These are phyloP conservation scores for Etheostoma perlongum DNA, from an alignment of 2,797 vertebrate genomes.

Conservation along the genomic window DNA sequence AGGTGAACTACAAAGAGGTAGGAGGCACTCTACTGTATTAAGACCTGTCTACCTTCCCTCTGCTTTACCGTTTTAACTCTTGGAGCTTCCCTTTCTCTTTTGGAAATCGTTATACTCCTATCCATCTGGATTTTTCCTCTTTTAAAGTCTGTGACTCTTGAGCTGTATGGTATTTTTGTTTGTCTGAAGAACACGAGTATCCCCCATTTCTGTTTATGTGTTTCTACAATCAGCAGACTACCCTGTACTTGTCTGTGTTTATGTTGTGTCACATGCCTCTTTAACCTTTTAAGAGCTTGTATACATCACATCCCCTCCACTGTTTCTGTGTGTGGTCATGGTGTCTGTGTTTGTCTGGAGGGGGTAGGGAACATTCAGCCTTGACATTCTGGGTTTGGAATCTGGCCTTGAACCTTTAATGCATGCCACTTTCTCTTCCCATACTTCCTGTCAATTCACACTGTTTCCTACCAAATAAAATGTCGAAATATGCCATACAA, in stretches of 20 bases:
- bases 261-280: slow-evolving; percentile 50
- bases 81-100: slow-evolving; percentile 13
- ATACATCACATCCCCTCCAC: slow-evolving; percentile 66
- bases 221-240: slow-evolving; percentile 52
- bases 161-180: slow-evolving; percentile 37
- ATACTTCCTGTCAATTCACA: slow-evolving; percentile 7
- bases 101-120: slow-evolving; percentile 20
- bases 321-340: slow-evolving; percentile 42
- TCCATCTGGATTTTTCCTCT: slow-evolving; percentile 7
- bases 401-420: slow-evolving; percentile 37
- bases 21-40: slow-evolving; percentile 73
- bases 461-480: slow-evolving; percentile 45
- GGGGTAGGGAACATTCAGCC: slow-evolving; percentile 17
- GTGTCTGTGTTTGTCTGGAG: slow-evolving; percentile 45
- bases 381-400: slow-evolving; percentile 30
- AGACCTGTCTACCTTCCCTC: slow-evolving; percentile 36
- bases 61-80: slow-evolving; percentile 30
- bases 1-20: slow-evolving; percentile 92
- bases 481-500: slow-evolving; percentile 13
- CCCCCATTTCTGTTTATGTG: slow-evolving; percentile 60
- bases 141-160: slow-evolving; percentile 20
- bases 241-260: slow-evolving; percentile 72
- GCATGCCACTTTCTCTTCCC: slow-evolving; percentile 9
- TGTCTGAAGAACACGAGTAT: slow-evolving; percentile 50
- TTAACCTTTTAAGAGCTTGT: slow-evolving; percentile 77